Conservation (phyloP, 2,888 invertebrate genomes). For the Tinea semifulvella region DNA sequence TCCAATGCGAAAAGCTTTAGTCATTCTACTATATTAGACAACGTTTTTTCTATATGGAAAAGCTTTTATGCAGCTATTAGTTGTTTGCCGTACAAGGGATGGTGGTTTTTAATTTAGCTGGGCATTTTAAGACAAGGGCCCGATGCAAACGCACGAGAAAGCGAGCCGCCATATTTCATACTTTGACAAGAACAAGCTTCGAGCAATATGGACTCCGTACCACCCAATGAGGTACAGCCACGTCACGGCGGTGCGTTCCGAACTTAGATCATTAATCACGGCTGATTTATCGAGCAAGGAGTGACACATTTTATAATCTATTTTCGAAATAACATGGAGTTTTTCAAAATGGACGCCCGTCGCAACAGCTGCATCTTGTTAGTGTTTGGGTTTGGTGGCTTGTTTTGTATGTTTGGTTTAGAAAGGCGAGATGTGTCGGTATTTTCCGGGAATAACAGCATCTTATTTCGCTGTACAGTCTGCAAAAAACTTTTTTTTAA, state of each 20-base stretch:
- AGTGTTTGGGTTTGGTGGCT: conserved; percentile 42
- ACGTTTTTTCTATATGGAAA: too few relatives aligned
- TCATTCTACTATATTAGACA: too few relatives aligned
- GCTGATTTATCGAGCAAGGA: conserved; percentile 61
- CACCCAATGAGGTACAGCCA: conserved; percentile 62
- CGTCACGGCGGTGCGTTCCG: conserved; percentile 56
- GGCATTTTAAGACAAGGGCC: conserved; percentile 56
- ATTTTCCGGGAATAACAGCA: neutral
- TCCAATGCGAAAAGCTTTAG: too few relatives aligned
- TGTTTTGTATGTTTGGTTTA: conserved; percentile 53
- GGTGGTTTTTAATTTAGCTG: conserved; percentile 37
- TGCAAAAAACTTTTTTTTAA: too few relatives aligned
- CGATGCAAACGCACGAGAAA: conserved; percentile 43
- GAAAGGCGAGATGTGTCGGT: conserved; percentile 41
- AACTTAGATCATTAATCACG: conserved; percentile 59
- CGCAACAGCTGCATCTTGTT: conserved; percentile 64
- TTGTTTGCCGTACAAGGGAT: neutral
- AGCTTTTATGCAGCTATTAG: neutral
- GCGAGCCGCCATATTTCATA: conserved; percentile 58
- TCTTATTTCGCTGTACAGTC: too few relatives aligned
- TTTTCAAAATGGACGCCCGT: conserved; percentile 59
- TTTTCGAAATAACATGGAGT: conserved; percentile 59
- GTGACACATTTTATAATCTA: conserved; percentile 66
- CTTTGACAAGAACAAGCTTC: conserved; percentile 64
- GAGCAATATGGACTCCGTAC: conserved; percentile 63